phyloP scores from a whole-genome alignment of 2,797 vertebrate species.

The Leptatherina wallacei region DNA sequence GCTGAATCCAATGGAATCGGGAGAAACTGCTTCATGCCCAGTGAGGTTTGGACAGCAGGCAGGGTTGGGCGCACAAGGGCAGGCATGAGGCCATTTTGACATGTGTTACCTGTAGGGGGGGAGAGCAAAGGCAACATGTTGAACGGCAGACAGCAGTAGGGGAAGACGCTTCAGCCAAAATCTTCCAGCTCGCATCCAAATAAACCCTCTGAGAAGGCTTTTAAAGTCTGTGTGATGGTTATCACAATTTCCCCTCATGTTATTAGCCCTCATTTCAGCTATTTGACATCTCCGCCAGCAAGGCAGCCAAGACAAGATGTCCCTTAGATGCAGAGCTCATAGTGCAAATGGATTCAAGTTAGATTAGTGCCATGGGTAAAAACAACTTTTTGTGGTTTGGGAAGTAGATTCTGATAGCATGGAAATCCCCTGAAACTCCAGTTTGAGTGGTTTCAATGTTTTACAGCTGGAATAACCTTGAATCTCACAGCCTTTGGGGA shows the following conservation, averaged over 20 bases:
- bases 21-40: conserved; percentile 94
- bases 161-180: background rate
- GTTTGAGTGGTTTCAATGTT: conserved; percentile 7
- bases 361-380: conserved; percentile 24
- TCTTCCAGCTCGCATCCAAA: background rate
- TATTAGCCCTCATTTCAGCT: conserved; percentile 14
- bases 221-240: background rate
- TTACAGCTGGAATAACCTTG: conserved; percentile 7
- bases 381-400: conserved; percentile 11
- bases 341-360: conserved; percentile 1
- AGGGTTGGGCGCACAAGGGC: conserved; percentile 90
- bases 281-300: conserved; percentile 6
- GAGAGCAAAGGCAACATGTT: conserved; percentile 51
- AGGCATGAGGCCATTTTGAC: conserved; percentile 94
- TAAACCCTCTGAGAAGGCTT: background rate
- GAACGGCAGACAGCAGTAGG: conserved; percentile 23
- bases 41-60: conserved; percentile 87
- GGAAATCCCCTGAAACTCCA: conserved; percentile 36
- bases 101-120: conserved; percentile 88
- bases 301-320: conserved; percentile 3
- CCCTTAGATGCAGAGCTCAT: background rate
- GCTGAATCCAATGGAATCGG: conserved; percentile 91
- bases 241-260: background rate
- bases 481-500: background rate
- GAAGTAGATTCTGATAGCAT: conserved; percentile 1